These are phyloP conservation scores for Euzophera pinguis DNA, from an alignment of 2,888 invertebrate genomes.

Conservation along the genomic window DNA sequence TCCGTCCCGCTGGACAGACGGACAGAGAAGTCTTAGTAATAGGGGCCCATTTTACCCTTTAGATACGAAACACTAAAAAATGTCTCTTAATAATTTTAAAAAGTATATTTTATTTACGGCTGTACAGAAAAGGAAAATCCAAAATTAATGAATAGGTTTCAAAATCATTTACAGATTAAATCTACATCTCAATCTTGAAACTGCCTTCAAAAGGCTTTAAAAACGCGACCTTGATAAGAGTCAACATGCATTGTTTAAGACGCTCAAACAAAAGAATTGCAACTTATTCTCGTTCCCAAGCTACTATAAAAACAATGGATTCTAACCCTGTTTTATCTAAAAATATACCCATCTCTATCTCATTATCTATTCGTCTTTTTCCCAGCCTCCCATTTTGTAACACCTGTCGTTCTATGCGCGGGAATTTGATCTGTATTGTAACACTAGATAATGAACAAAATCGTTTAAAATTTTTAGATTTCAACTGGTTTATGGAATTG, in stretches of 20 bases:
- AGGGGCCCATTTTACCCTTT: too few species aligned
- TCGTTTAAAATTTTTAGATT: not conserved
- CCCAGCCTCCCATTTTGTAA: conserved; percentile 12
- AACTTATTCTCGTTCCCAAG: not conserved
- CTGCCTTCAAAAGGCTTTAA: not conserved
- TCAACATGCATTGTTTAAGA: not conserved
- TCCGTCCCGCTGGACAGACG: too few species aligned
- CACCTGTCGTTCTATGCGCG: conserved; percentile 5
- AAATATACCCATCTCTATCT: conserved; percentile 11
- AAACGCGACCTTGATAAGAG: not conserved
- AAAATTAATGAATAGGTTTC: too few species aligned
- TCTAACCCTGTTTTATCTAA: not conserved
- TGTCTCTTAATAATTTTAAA: too few species aligned
- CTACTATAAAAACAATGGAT: conserved; percentile 8
- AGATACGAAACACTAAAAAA: too few species aligned
- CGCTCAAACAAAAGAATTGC: not conserved
- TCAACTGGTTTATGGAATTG: conserved; percentile 3
- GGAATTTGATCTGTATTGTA: not conserved
- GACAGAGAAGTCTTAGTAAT: too few species aligned
- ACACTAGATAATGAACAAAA: not conserved
- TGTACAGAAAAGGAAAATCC: too few species aligned
- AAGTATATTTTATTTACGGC: too few species aligned
- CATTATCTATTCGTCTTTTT: conserved; percentile 9
- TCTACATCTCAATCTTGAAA: not conserved
- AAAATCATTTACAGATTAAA: too few species aligned